phyloP scores from a whole-genome alignment of 2,113 vertebrate species.

The Romanogobio albipinnatus region DNA sequence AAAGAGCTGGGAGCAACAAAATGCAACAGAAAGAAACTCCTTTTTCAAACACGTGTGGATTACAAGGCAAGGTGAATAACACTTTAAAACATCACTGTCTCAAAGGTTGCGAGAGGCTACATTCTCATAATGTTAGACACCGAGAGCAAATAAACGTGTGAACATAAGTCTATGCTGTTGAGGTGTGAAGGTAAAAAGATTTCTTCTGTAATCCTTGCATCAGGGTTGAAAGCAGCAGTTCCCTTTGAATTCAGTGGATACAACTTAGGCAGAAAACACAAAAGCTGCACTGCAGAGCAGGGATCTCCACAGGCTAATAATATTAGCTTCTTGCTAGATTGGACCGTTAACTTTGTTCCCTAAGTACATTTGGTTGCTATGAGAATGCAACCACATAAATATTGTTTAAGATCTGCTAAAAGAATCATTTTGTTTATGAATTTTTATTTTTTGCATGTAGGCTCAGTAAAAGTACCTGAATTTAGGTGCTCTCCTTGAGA shows the following conservation, averaged over 20 bases:
- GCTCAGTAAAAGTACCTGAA: neutral
- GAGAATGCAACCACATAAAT: neutral
- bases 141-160: slow-evolving; percentile 33
- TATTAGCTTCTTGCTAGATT: neutral
- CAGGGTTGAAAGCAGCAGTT: slow-evolving; percentile 21
- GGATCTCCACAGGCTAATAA: slow-evolving; percentile 1
- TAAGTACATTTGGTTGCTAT: neutral
- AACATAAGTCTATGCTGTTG: slow-evolving; percentile 8
- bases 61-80: neutral
- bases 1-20: neutral
- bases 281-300: neutral
- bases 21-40: neutral
- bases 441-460: neutral
- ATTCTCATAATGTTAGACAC: slow-evolving; percentile 19
- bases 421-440: neutral
- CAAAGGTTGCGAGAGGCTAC: neutral
- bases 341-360: neutral
- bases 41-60: neutral
- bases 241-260: slow-evolving; percentile 6
- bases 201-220: slow-evolving; percentile 46
- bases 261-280: neutral
- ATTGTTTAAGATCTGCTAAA: neutral
- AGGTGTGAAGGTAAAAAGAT: slow-evolving; percentile 22
- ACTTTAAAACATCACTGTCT: neutral
- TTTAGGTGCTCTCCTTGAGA: neutral